Evolutionary conservation across 2,888 invertebrate genomes (phyloP).

Genomic region (Steinernema carpocapsae): DNA sequence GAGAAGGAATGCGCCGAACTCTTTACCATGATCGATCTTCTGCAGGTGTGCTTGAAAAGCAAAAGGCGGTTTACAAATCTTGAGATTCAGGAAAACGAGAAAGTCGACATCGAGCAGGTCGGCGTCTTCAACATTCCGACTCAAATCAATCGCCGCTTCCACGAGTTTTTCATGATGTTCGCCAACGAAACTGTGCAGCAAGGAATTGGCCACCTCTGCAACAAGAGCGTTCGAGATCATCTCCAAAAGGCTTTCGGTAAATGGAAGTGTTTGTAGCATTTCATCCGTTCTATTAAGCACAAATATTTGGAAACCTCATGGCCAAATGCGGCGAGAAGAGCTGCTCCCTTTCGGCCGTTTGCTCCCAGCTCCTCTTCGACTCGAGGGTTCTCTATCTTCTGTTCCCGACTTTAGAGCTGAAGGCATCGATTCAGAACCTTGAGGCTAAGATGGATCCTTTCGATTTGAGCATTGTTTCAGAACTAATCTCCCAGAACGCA

Average conservation of each 20-base stretch:
- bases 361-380: constrained; percentile 48
- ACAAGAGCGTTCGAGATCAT: constrained; percentile 14
- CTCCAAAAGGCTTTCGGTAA: background rate
- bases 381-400: constrained; percentile 45
- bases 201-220: constrained; percentile 29
- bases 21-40: constrained; percentile 13
- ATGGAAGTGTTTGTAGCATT: too few relatives aligned
- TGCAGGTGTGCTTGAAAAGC: background rate
- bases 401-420: constrained; percentile 45
- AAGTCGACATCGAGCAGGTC: constrained; percentile 42
- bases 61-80: too few relatives aligned
- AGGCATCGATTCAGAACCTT: constrained; percentile 43
- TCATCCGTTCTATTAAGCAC: background rate
- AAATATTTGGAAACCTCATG: background rate
- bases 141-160: constrained; percentile 36
- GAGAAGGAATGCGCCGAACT: background rate
- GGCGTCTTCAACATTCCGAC: constrained; percentile 46
- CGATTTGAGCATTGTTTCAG: constrained; percentile 46
- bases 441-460: constrained; percentile 51
- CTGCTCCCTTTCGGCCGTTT: background rate
- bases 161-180: constrained; percentile 2
- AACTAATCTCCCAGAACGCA: constrained; percentile 47
- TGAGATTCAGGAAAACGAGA: constrained; percentile 37
- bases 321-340: background rate
- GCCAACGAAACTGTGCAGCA: background rate